Conservation (phyloP, 2,113 vertebrate genomes). For the Ondatra zibethicus region DNA sequence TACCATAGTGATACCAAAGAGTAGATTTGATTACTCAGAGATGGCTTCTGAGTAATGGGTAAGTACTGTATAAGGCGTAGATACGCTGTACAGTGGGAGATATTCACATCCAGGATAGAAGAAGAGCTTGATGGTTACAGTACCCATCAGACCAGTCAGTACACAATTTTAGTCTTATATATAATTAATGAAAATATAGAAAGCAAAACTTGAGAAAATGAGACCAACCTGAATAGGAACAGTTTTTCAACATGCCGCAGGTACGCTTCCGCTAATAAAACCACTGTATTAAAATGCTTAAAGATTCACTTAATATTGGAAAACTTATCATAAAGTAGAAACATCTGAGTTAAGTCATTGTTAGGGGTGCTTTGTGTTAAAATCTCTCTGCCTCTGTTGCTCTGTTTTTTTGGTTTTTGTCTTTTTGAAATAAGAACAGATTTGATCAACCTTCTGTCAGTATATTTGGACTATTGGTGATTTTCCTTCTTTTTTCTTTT, state of each 20-base stretch:
- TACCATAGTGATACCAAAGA: neutral
- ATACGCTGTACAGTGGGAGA: neutral
- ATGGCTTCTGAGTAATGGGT: neutral
- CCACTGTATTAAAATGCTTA: neutral
- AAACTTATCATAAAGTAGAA: neutral
- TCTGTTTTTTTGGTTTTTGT: neutral
- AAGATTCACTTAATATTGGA: neutral
- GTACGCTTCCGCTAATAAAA: neutral
- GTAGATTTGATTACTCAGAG: neutral
- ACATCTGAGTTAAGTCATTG: neutral
- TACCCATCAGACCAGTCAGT: neutral
- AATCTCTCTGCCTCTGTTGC: neutral
- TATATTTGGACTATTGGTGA: neutral
- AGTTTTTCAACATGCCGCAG: neutral
- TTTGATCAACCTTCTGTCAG: neutral
- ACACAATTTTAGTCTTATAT: neutral
- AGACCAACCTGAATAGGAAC: neutral
- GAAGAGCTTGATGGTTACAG: neutral
- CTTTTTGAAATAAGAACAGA: neutral
- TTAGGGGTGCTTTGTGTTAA: neutral
- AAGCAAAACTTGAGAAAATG: neutral
- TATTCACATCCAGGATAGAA: neutral
- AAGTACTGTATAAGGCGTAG: neutral
- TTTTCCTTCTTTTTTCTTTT: too few species aligned
- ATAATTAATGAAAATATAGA: neutral